A percentile compares a stretch with the other conserved stretches of the same genome.
These are phyloP conservation scores for cat (Felis catus) DNA, from an alignment of 2,113 vertebrate species.

Conservation along the genomic window DNA sequence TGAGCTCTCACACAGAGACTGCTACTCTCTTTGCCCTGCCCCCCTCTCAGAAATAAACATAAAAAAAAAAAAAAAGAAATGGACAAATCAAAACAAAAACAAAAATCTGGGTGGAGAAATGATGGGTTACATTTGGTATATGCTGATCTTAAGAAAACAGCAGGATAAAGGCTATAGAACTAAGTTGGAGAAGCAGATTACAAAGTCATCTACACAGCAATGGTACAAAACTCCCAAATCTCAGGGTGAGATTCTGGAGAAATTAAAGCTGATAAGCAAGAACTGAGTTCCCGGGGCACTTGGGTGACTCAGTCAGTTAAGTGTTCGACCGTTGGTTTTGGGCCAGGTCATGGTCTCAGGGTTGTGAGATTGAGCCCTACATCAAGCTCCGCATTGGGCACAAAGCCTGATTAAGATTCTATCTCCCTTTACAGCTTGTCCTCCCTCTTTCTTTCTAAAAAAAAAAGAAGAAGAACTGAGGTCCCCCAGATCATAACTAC, in stretches of 20 bases:
- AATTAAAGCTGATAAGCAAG: not conserved
- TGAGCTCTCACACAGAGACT: too few species aligned
- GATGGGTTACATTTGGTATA: not conserved
- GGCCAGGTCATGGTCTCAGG: too few species aligned
- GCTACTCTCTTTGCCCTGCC: too few species aligned
- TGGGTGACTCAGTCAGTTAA: too few species aligned
- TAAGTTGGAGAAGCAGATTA: not conserved
- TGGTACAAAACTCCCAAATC: not conserved
- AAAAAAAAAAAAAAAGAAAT: not conserved
- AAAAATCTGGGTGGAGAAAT: not conserved
- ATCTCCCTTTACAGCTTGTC: too few species aligned
- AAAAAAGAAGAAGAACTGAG: not conserved
- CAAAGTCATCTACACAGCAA: not conserved
- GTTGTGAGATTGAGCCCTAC: too few species aligned
- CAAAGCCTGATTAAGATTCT: too few species aligned
- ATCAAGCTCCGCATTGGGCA: too few species aligned
- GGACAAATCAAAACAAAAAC: not conserved
- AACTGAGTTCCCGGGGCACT: not conserved
- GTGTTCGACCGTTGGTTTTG: too few species aligned
- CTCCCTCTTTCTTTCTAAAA: too few species aligned
- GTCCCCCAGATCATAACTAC: not conserved
- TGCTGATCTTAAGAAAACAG: not conserved
- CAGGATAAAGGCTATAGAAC: not conserved
- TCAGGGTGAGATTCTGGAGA: not conserved
- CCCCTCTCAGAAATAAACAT: too few species aligned